Base-by-base conservation (phyloP, 1,140 invertebrate species). In the Drosophila lowei region DNA sequence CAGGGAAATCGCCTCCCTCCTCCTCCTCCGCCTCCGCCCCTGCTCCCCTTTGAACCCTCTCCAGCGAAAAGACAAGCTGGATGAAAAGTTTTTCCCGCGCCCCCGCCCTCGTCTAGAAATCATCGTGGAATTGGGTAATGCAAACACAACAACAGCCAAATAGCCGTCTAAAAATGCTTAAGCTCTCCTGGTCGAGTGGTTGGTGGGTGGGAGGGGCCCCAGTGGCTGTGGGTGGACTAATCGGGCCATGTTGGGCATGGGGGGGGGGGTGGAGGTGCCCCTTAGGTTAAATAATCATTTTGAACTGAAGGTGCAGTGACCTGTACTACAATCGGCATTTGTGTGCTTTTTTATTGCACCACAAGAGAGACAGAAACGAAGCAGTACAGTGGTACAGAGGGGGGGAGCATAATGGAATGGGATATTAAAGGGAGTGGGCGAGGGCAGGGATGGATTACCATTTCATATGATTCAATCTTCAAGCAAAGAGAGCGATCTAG, bases 41-140 rank as follows among this genome's bases (percentile, higher is more conserved):
- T 16, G n/a, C 49, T 46, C 43, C 18, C 18, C 18, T 18, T 43
- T 38, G 34, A 38, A 44, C 11, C 55, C 70, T 48, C 68, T 64
- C 23, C 58, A 55, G 71, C 80, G 64, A 83, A 83, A 83, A 84
- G 79, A 84, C 79, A 75, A 83, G 56, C 79, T 78, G 49, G 74
- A 48, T 64, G 56, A 59, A 67, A 67, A 79, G 67, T 52, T 63
- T 44, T 1, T 2, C 3, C 11, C 11, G 1, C 4, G 11, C 34
- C 34, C 30, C 34, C 58, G 75, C 62, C 59, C 60, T 57, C 55
- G 80, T 80, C 80, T 85, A 85, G 80, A 85, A 81, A 74, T 61
- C 56, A 60, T 61, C 63, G 77, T 56, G 66, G 23, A 86, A 77
- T 85, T 73, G 84, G 77, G 48, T 55, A 50, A 63, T 66, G 50